These are phyloP conservation scores for Pissodes strobi DNA, from an alignment of 1,140 invertebrate species.

Conservation along the genomic window DNA sequence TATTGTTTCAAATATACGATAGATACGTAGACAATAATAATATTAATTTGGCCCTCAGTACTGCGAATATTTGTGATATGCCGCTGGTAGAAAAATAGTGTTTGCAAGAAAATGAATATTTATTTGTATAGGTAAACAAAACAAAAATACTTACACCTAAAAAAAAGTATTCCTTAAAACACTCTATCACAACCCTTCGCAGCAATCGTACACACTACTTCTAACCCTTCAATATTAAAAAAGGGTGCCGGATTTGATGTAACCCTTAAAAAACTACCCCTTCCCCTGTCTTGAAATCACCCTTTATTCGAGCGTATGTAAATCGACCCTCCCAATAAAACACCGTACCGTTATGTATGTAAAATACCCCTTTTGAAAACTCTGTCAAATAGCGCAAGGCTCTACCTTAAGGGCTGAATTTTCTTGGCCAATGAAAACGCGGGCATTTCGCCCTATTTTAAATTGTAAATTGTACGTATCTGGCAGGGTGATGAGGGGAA, in stretches of 20 bases:
- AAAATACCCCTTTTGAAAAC: slow-evolving; percentile 26
- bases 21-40: too few species aligned
- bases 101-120: too few species aligned
- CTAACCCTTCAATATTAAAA: slow-evolving; percentile 13
- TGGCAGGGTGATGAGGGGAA: not conserved
- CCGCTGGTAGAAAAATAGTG: too few species aligned
- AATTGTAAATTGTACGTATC: slow-evolving; percentile 46
- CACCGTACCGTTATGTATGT: slow-evolving; percentile 39
- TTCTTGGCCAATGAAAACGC: slow-evolving; percentile 43
- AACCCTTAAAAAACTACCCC: slow-evolving; percentile 11
- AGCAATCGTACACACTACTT: not conserved
- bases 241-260: too few species aligned
- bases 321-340: slow-evolving; percentile 37
- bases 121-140: too few species aligned
- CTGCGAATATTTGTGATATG: too few species aligned
- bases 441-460: slow-evolving; percentile 44
- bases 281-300: not conserved
- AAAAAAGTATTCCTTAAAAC: too few species aligned
- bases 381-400: slow-evolving; percentile 3
- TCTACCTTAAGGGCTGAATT: slow-evolving; percentile 37
- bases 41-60: too few species aligned
- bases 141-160: too few species aligned
- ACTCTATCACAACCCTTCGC: too few species aligned
- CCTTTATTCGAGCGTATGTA: slow-evolving; percentile 15
- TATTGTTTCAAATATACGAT: too few species aligned